phyloP scores from a whole-genome alignment of 2,797 vertebrate species.

The Sebastes goodei region DNA sequence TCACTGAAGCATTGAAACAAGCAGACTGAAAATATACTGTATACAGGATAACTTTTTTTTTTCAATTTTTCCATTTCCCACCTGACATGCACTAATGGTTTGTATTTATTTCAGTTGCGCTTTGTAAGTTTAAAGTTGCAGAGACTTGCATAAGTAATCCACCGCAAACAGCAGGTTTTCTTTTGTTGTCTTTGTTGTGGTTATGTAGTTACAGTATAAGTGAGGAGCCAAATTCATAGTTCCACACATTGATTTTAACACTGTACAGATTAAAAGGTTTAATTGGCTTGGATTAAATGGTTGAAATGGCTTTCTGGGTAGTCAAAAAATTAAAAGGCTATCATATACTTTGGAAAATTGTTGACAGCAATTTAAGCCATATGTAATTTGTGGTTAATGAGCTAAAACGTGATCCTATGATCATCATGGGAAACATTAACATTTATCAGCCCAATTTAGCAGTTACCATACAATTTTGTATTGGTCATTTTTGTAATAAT shows the following conservation, averaged over 20 bases:
- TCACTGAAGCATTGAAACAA: slow-evolving; percentile 22
- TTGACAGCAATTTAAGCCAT: neutral
- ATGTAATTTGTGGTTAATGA: neutral
- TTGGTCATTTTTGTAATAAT: neutral
- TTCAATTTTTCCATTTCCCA: neutral
- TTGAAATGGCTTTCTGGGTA: neutral
- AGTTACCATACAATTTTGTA: neutral
- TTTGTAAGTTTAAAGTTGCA: neutral
- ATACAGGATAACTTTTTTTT: neutral
- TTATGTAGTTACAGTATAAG: neutral
- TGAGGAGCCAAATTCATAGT: neutral
- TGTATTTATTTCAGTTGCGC: neutral
- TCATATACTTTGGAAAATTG: neutral
- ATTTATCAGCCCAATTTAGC: neutral
- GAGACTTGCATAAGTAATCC: neutral
- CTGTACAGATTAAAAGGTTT: neutral
- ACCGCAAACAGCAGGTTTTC: neutral
- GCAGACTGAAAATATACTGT: neutral
- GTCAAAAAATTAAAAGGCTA: neutral
- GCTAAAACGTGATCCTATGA: neutral
- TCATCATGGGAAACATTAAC: neutral
- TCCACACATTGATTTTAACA: neutral
- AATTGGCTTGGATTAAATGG: neutral
- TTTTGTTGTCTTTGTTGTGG: neutral
- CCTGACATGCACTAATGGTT: neutral